Conservation (phyloP, 2,797 vertebrate species). For the Myotis myotis region DNA sequence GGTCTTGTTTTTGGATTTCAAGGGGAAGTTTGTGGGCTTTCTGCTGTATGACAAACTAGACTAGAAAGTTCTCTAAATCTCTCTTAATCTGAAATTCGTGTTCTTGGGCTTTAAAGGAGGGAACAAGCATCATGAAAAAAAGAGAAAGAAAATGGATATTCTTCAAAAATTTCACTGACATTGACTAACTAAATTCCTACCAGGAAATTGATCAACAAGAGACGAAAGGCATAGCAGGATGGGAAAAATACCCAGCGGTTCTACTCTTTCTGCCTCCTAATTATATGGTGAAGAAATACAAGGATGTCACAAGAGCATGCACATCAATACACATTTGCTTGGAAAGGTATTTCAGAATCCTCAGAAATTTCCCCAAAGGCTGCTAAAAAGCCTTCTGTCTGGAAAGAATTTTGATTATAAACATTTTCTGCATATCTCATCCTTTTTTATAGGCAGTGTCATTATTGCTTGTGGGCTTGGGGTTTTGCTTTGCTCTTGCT, state of each 20-base stretch:
- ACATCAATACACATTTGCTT: conserved; percentile 30
- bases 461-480: background rate
- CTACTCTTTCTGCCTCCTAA: conserved; percentile 39
- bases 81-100: conserved; percentile 6
- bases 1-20: conserved; percentile 11
- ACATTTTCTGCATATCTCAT: background rate
- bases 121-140: background rate
- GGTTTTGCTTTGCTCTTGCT: conserved; percentile 17
- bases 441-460: background rate
- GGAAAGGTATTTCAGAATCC: conserved; percentile 50
- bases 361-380: conserved; percentile 56
- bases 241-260: background rate
- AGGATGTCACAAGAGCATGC: conserved; percentile 59
- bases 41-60: background rate
- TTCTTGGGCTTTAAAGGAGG: conserved; percentile 12
- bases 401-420: conserved; percentile 51
- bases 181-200: conserved; percentile 4
- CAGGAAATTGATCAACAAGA: conserved; percentile 42
- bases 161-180: background rate
- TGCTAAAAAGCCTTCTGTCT: conserved; percentile 34
- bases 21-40: background rate
- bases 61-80: conserved; percentile 4
- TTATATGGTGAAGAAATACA: conserved; percentile 58
- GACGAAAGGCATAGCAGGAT: background rate
- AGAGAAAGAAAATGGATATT: background rate